Percentiles rank a stretch among this genome's conserved stretches.
These are phyloP conservation scores for Glyptemys insculpta DNA, from an alignment of 2,797 vertebrate species.

Conservation along the genomic window DNA sequence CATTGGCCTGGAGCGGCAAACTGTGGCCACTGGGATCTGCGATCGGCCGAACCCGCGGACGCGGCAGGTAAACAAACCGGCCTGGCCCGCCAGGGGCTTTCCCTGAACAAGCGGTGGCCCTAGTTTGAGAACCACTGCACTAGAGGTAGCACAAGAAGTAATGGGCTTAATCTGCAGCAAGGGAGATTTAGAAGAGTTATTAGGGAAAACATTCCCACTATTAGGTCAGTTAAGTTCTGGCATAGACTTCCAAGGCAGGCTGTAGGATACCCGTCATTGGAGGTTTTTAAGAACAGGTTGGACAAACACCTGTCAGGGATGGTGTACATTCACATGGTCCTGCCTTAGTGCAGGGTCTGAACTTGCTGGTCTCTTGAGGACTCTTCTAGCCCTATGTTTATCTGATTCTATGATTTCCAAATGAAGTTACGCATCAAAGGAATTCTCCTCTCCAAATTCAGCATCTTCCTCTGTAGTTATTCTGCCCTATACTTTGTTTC, in stretches of 20 bases:
- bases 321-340: neutral
- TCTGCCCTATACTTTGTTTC: neutral
- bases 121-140: no score
- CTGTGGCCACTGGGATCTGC: no score
- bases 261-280: neutral
- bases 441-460: neutral
- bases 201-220: neutral
- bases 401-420: neutral
- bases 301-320: neutral
- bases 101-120: no score
- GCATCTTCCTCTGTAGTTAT: neutral
- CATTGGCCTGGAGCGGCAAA: no score
- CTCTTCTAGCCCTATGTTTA: neutral
- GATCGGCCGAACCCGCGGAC: fast-evolving
- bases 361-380: neutral
- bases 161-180: neutral
- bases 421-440: neutral
- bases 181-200: neutral
- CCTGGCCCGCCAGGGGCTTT: no score
- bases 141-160: neutral
- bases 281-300: neutral
- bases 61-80: no score
- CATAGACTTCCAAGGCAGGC: neutral
- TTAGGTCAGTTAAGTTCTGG: neutral
- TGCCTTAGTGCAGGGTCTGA: neutral